Conservation (phyloP, 2,797 vertebrate genomes). For the Silurus aristotelis region DNA sequence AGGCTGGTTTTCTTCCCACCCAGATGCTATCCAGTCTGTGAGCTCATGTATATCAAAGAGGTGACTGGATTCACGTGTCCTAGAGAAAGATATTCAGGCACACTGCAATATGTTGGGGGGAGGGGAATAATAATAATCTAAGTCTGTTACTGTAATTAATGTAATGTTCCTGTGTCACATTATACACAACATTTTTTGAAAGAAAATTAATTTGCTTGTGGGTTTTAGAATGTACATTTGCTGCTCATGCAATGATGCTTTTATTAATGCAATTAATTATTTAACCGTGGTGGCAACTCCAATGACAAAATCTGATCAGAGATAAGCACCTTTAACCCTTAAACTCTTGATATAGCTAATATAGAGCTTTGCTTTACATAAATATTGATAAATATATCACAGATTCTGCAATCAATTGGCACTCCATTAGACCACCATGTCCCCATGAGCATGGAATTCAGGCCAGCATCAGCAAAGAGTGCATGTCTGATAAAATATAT, state of each 20-base stretch:
- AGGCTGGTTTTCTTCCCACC: constrained; percentile 1
- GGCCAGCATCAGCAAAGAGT: neutral
- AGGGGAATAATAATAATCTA: neutral
- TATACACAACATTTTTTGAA: neutral
- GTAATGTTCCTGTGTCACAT: neutral
- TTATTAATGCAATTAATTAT: neutral
- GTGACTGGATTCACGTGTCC: constrained; percentile 9
- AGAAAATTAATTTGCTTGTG: neutral
- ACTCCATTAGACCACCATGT: neutral
- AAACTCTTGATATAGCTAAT: neutral
- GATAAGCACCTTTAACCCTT: neutral
- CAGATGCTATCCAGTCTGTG: constrained; percentile 6
- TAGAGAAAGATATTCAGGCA: neutral
- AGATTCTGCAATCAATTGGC: neutral
- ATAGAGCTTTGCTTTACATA: neutral
- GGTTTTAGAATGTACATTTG: neutral
- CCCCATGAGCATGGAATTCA: neutral
- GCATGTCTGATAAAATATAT: neutral
- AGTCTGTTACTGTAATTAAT: neutral
- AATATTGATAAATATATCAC: neutral
- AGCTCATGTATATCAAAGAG: constrained; percentile 22
- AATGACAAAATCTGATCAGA: neutral
- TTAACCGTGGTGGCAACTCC: neutral
- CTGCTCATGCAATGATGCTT: neutral
- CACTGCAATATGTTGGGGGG: no score